These are phyloP conservation scores for Drosophila equinoxialis DNA, from an alignment of 1,140 invertebrate genomes.

Conservation along the genomic window DNA sequence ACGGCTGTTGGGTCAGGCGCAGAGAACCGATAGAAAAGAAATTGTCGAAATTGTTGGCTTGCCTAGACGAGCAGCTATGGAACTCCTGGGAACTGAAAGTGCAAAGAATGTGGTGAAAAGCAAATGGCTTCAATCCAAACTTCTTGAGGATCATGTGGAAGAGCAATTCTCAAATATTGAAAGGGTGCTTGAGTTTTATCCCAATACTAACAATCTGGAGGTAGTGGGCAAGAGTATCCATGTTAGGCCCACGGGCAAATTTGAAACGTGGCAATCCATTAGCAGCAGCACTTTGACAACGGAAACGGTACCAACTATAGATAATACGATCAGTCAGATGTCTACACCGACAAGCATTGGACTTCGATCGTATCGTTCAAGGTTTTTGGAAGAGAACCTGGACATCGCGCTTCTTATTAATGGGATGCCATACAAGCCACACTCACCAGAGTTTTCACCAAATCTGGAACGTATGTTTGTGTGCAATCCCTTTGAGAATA, in stretches of 20 bases:
- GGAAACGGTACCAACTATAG: background rate
- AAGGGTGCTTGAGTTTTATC: slow-evolving; percentile 39
- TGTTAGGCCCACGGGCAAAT: background rate
- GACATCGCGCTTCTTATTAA: slow-evolving; percentile 51
- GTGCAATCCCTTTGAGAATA: slow-evolving; percentile 55
- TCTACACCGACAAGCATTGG: background rate
- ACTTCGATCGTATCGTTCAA: background rate
- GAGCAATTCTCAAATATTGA: slow-evolving; percentile 23
- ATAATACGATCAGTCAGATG: background rate
- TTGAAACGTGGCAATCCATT: slow-evolving; percentile 17
- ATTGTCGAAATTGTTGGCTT: slow-evolving; percentile 9
- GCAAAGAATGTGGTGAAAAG: background rate
- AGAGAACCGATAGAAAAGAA: background rate
- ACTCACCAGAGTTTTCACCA: slow-evolving; percentile 43
- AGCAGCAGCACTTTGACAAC: background rate
- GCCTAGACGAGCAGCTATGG: background rate
- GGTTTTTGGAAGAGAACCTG: background rate
- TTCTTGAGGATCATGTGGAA: background rate
- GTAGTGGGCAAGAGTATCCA: slow-evolving; percentile 16
- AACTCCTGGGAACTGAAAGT: background rate
- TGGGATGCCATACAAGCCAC: slow-evolving; percentile 34
- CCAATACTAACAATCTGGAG: slow-evolving; percentile 40
- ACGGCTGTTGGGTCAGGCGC: slow-evolving; percentile 29
- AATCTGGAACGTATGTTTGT: slow-evolving; percentile 51
- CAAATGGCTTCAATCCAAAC: slow-evolving; percentile 17